Conservation (phyloP, 1,140 invertebrate species). For the Mylabris phalerata region DNA sequence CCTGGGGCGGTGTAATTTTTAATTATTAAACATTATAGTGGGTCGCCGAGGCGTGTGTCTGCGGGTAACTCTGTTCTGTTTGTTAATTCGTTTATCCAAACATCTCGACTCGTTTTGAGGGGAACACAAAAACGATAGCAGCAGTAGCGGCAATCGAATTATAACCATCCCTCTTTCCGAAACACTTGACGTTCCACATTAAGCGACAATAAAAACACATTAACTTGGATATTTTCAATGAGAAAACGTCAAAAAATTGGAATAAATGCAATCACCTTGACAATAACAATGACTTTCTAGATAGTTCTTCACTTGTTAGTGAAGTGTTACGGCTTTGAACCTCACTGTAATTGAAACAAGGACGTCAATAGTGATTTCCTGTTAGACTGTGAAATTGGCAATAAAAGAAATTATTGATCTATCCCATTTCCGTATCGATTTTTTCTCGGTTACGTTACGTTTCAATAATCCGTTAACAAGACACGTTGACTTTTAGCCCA, state of each 20-base stretch:
- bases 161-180: constrained; percentile 1
- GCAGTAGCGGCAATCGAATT: constrained; percentile 12
- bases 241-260: no score
- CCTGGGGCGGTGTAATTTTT: constrained; percentile 25
- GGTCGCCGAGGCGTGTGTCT: constrained; percentile 19
- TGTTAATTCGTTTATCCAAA: constrained; percentile 32
- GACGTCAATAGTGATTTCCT: no score
- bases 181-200: constrained; percentile 13
- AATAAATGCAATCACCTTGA: neutral
- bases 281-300: constrained; percentile 12
- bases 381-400: no score
- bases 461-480: neutral
- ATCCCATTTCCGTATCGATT: no score
- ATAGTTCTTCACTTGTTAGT: neutral
- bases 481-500: constrained; percentile 16
- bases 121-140: constrained; percentile 1
- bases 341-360: no score
- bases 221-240: neutral
- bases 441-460: neutral
- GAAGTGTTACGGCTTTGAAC: constrained; percentile 3
- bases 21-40: constrained; percentile 27
- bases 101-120: constrained; percentile 21
- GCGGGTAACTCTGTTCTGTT: constrained; percentile 23
- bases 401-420: no score
- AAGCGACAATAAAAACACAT: constrained; percentile 22